Conservation (phyloP, 2,113 vertebrate species). For the Pycnonotus jocosus region DNA sequence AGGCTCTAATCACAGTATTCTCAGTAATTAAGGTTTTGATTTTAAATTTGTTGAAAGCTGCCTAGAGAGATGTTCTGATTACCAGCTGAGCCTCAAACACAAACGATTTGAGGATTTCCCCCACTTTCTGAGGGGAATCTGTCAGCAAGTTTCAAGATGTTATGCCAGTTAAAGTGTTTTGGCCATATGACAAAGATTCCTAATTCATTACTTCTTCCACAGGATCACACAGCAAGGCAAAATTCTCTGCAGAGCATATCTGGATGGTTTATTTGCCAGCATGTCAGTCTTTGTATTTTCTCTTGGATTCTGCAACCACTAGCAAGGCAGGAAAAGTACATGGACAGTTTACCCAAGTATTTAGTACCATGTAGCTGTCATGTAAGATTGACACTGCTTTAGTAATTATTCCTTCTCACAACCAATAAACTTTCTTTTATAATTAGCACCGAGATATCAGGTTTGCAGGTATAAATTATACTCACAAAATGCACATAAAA, state of each 20-base stretch:
- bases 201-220: not conserved
- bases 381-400: not conserved
- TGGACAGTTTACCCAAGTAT: not conserved
- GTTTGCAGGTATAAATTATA: not conserved
- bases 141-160: not conserved
- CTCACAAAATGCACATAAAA: not conserved
- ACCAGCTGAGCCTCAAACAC: not conserved
- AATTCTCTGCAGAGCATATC: not conserved
- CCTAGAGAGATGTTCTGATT: not conserved
- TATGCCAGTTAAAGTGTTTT: not conserved
- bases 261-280: not conserved
- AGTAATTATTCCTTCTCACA: not conserved
- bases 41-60: slow-evolving; percentile 17
- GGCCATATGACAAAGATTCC: not conserved
- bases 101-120: not conserved
- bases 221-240: not conserved
- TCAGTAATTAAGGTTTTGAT: slow-evolving; percentile 29
- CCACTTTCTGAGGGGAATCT: not conserved
- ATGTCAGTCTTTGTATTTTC: not conserved
- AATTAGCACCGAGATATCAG: not conserved
- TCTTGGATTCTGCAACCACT: not conserved
- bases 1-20: slow-evolving; percentile 4
- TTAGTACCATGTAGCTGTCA: not conserved
- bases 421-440: not conserved
- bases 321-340: not conserved